Conservation (phyloP, 1,140 invertebrate species). For the Ptiloglossa arizonensis region DNA sequence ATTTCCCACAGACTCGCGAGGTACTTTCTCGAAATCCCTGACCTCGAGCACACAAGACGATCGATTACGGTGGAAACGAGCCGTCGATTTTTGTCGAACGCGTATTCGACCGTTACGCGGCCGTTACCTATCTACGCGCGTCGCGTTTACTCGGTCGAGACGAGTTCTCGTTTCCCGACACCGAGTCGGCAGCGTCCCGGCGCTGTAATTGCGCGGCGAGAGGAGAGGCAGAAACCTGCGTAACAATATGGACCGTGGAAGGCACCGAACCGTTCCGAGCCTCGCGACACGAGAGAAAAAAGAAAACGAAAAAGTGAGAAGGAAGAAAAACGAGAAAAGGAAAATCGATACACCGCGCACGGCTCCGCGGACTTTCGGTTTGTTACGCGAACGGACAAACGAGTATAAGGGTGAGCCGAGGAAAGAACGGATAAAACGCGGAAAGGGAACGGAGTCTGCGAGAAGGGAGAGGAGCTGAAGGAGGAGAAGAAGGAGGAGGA, state of each 20-base stretch:
- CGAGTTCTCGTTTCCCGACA: too few species aligned
- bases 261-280: neutral
- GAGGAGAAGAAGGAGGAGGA: too few species aligned
- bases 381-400: constrained; percentile 59
- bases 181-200: neutral
- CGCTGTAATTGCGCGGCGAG: neutral
- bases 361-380: neutral
- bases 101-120: too few species aligned
- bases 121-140: too few species aligned
- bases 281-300: neutral
- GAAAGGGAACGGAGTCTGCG: constrained; percentile 41
- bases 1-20: too few species aligned
- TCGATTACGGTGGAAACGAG: too few species aligned
- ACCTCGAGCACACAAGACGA: too few species aligned
- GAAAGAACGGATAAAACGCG: constrained; percentile 46
- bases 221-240: neutral
- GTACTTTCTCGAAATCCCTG: too few species aligned
- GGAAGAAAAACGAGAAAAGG: too few species aligned
- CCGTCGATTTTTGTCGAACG: too few species aligned
- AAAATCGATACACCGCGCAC: neutral
- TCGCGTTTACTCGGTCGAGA: too few species aligned
- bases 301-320: too few species aligned
- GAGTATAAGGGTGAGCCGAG: constrained; percentile 46
- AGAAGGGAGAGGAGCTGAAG: neutral
- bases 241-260: neutral